Evolutionary conservation across 2,113 vertebrate genomes (phyloP), one percentile per base, ranked within the genome.

Genomic region (Paedocypris sp.): DNA sequence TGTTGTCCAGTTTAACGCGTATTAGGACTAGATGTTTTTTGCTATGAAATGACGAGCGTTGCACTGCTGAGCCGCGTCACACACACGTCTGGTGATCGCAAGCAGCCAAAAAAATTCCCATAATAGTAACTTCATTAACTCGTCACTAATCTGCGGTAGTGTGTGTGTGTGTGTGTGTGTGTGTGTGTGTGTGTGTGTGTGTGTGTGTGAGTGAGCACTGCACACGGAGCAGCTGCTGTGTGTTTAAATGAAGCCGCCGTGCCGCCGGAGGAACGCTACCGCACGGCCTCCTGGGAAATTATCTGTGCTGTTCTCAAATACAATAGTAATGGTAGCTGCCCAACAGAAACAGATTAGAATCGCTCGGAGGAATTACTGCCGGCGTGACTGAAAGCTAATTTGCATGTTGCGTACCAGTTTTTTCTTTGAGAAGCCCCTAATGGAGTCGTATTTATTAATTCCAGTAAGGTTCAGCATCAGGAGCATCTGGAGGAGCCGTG

Each of bases 271-370:
- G 56, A 20, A 54, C 64, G 43, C 43, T 60, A 42, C 36, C 50
- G 22, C 50, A 5, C n/a, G 23, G 43, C 31, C 70, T 62, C 70
- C 11, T 38, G 70, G 70, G 70, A 72, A 72, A 72, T 72, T 64
- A 72, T 60, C 31, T 47, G 67, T 49, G 50, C 65, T 68, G 70
- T 72, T 72, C 61, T 65, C 56, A 51, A 48, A 68, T 68, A 56
- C 65, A 68, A 61, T 62, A 60, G 61, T 61, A 65, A 68, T 61
- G 70, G 61, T 51, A 49, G 56, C 66, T 41, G 65, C 35, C 66
- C 66, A 56, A 46, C 61, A 62, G 57, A 57, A 66, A 62, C 42
- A 41, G 36, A 51, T 50, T 52, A 46, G 43, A 39, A 33, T 47
- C 39, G 26, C 65, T 48, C 33, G 4, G 39, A 51, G 61, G 53